phyloP scores from a whole-genome alignment of 2,888 invertebrate genomes.

The Machimus atricapillus region DNA sequence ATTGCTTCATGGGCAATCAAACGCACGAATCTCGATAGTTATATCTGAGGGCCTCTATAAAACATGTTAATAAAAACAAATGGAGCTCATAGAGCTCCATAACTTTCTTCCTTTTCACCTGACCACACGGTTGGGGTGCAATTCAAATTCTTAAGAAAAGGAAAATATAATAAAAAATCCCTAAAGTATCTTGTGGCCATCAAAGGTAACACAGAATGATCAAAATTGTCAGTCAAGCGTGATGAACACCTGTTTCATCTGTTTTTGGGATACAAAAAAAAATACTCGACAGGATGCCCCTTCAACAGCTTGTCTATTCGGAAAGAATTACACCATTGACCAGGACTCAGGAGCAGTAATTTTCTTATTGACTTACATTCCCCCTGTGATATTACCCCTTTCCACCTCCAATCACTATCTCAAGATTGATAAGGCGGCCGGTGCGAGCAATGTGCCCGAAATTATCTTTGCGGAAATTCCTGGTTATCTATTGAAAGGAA shows the following conservation, averaged over 20 bases:
- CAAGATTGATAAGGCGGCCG: slow-evolving; percentile 22
- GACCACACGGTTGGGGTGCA: not conserved
- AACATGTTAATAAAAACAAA: slow-evolving; percentile 1
- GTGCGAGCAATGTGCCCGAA: not conserved
- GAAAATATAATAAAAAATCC: not conserved
- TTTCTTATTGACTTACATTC: slow-evolving; percentile 29
- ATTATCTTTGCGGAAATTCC: slow-evolving; percentile 25
- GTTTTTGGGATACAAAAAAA: not conserved
- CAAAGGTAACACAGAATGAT: not conserved
- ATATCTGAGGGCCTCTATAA: not conserved
- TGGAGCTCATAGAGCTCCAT: not conserved
- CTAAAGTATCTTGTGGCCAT: not conserved
- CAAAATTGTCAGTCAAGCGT: slow-evolving; percentile 12
- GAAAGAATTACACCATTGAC: slow-evolving; percentile 2
- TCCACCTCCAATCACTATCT: not conserved
- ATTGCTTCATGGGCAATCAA: not conserved
- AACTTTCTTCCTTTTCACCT: not conserved
- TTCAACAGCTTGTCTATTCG: slow-evolving; percentile 14
- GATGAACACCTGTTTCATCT: not conserved
- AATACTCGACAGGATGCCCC: too few relatives aligned
- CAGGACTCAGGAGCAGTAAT: not conserved
- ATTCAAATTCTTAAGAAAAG: slow-evolving; percentile 7
- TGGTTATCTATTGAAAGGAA: slow-evolving; percentile 19
- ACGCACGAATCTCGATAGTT: not conserved
- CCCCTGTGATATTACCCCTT: not conserved